These are phyloP conservation scores for Dinocampus coccinellae DNA, from an alignment of 2,888 invertebrate genomes.

Conservation along the genomic window DNA sequence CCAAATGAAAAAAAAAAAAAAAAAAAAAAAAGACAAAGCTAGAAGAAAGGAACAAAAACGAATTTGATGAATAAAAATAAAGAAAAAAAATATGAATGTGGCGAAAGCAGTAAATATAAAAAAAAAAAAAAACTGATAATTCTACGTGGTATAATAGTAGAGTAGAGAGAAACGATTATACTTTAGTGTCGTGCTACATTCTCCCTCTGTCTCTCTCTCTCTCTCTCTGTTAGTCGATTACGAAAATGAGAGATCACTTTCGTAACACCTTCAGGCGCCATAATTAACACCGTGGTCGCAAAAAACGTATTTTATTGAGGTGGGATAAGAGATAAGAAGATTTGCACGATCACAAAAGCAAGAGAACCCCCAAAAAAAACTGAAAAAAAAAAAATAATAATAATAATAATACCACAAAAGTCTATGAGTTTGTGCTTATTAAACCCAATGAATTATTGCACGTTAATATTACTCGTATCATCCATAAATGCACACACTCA, in stretches of 20 bases:
- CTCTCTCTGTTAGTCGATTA: conserved; percentile 41
- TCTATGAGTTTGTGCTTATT: conserved; percentile 12
- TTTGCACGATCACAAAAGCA: no score
- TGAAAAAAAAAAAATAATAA: no score
- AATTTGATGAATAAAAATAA: no score
- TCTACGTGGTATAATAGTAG: neutral
- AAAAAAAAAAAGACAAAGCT: neutral
- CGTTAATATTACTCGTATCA: conserved; percentile 20
- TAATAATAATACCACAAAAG: no score
- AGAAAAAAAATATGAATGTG: neutral
- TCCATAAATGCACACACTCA: neutral
- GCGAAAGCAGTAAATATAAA: neutral
- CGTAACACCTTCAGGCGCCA: conserved; percentile 47
- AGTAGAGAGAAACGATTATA: neutral
- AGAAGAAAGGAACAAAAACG: no score
- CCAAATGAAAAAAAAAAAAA: neutral
- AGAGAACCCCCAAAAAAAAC: no score
- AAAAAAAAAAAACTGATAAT: neutral
- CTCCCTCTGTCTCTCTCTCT: conserved; percentile 19
- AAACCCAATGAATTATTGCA: conserved; percentile 37
- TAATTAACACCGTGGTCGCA: conserved; percentile 51
- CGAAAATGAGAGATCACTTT: conserved; percentile 53
- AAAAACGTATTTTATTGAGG: conserved; percentile 46
- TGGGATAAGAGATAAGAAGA: conserved; percentile 45
- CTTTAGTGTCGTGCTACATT: neutral